These are phyloP conservation scores for Lates calcarifer DNA, from an alignment of 2,113 vertebrate genomes.

Conservation along the genomic window DNA sequence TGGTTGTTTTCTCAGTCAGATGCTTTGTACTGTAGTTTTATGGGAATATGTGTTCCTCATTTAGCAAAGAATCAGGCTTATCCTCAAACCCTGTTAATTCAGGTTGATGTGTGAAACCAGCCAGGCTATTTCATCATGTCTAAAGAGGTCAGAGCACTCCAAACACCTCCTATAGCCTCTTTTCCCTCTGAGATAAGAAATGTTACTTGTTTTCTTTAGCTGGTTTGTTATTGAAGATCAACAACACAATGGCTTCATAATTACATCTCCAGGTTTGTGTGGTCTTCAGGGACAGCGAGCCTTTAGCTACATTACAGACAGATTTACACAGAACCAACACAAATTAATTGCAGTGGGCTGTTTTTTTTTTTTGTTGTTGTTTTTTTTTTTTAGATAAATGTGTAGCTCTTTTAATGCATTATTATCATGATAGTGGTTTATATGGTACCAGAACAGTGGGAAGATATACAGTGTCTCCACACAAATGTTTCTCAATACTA, in stretches of 20 bases:
- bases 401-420: not conserved
- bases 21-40: not conserved
- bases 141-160: not conserved
- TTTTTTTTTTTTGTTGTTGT: no score
- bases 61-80: not conserved
- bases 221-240: constrained; percentile 46
- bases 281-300: not conserved
- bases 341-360: not conserved
- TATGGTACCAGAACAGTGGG: not conserved
- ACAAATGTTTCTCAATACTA: not conserved
- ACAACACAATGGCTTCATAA: constrained; percentile 20
- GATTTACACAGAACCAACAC: not conserved
- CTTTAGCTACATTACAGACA: not conserved
- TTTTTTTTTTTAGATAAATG: constrained; percentile 1
- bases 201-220: constrained; percentile 6
- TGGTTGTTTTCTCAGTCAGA: not conserved
- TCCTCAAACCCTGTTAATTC: not conserved
- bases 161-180: not conserved
- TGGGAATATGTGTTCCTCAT: not conserved
- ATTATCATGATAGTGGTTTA: not conserved
- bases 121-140: constrained; percentile 9
- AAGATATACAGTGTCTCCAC: not conserved
- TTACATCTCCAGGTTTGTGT: constrained; percentile 11
- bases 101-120: not conserved
- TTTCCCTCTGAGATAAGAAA: constrained; percentile 16